Evolutionary conservation across 2,888 invertebrate species (phyloP), one percentile per base, ranked within the genome.

Genomic region (Erebia ligea): DNA sequence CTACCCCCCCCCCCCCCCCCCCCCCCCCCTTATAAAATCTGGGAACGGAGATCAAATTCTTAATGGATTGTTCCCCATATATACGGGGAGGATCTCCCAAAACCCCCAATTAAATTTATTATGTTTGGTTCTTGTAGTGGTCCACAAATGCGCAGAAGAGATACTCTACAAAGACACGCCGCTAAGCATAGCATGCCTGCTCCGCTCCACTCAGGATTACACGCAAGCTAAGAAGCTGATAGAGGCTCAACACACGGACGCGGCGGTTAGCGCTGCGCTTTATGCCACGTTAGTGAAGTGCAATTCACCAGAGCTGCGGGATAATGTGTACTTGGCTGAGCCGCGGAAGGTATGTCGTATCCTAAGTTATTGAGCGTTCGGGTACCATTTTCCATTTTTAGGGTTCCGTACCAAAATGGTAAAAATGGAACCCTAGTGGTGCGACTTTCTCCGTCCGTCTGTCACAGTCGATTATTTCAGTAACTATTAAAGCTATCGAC

Each of bases 111-210:
- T 4, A 48, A 48, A 48, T 34, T 48, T 3, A 57, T 11, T 19
- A 61, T 40, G 40, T 52, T 66, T 34, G 56, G 50, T 58, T 19
- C 6, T 6, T 57, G 0, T 79, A 92, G 92, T 91, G 71, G 81
- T 89, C 5, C 83, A 83, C n/a, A 85, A 85, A 40, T 90, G 87
- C 70, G 89, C 87, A 0, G 86, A 86, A 19, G 89, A 89, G 75
- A 69, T 87, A 0, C 72, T 91, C 1, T 84, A 84, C 82, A 76
- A 73, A 9, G 92, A 92, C 82, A 89, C 89, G 0, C 76, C 88
- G 1, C 79, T 90, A 21, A 81, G 87, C 79, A 87, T 90, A 73
- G 80, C 89, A 42, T 87, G 89, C 73, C 67, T 86, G 48, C 76
- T 89, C 13, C 89, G 85, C 63, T 63, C 77, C 34, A 58, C 67